Conservation (phyloP, 2,888 invertebrate genomes). For the Dromius quadrimaculatus region DNA sequence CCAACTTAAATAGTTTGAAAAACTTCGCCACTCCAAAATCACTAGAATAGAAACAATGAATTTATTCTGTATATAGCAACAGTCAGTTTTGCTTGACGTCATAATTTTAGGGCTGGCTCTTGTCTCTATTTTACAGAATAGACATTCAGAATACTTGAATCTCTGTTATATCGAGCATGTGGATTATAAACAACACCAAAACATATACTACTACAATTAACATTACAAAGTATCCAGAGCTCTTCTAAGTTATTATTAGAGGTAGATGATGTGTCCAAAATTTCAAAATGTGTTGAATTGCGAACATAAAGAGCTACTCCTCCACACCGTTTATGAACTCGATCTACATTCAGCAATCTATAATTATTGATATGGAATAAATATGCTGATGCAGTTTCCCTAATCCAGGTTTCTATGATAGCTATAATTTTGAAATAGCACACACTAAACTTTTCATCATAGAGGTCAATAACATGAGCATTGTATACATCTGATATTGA, state of each 20-base stretch:
- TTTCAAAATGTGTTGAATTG: background rate
- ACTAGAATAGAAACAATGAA: no score
- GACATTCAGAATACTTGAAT: no score
- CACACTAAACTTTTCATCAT: background rate
- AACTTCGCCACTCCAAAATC: no score
- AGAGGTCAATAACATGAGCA: background rate
- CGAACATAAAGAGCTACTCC: background rate
- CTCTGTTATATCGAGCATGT: no score
- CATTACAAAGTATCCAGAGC: background rate
- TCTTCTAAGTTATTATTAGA: background rate
- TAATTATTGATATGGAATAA: background rate
- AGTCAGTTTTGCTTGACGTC: no score
- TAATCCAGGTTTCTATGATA: background rate
- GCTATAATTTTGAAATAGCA: background rate
- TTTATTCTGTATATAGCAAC: no score
- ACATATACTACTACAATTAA: no score
- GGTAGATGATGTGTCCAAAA: background rate
- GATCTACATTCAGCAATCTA: background rate
- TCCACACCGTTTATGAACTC: background rate
- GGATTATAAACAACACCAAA: no score
- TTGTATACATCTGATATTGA: no score
- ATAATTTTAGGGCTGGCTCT: no score
- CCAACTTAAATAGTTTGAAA: no score
- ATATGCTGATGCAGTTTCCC: background rate
- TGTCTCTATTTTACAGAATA: no score